phyloP scores from a whole-genome alignment of 2,113 vertebrate genomes.

The Pogonocichla stellata region DNA sequence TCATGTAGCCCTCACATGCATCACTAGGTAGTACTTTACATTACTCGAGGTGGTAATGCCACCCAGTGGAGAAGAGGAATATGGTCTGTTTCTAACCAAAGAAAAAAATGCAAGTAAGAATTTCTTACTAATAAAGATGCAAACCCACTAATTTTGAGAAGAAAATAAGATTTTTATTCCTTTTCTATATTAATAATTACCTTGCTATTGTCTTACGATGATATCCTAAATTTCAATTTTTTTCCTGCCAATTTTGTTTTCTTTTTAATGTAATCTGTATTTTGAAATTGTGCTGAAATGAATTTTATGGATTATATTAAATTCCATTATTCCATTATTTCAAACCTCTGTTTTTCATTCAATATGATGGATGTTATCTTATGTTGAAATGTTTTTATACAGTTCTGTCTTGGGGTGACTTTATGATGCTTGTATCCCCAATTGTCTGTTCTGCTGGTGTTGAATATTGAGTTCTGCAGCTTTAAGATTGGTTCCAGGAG shows the following conservation, averaged over 20 bases:
- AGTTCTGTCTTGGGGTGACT: neutral
- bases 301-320: neutral
- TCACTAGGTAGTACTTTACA: neutral
- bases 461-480: too few relatives aligned
- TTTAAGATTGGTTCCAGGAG: too few relatives aligned
- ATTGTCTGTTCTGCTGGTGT: too few relatives aligned
- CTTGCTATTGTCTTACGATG: neutral
- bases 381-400: neutral
- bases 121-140: neutral
- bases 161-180: neutral
- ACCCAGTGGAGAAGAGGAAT: conserved; percentile 55
- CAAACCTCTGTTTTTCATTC: neutral
- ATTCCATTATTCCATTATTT: neutral
- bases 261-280: neutral
- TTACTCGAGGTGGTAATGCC: conserved; percentile 19
- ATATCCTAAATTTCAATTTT: neutral
- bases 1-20: neutral
- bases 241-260: neutral
- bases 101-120: neutral
- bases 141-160: neutral
- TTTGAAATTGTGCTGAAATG: neutral
- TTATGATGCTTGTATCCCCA: too few relatives aligned
- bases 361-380: neutral
- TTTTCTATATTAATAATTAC: neutral
- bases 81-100: neutral